Evolutionary conservation across 35 echinoderm and acorn worm species (phyloP).

Genomic region (Lytechinus pictus): DNA sequence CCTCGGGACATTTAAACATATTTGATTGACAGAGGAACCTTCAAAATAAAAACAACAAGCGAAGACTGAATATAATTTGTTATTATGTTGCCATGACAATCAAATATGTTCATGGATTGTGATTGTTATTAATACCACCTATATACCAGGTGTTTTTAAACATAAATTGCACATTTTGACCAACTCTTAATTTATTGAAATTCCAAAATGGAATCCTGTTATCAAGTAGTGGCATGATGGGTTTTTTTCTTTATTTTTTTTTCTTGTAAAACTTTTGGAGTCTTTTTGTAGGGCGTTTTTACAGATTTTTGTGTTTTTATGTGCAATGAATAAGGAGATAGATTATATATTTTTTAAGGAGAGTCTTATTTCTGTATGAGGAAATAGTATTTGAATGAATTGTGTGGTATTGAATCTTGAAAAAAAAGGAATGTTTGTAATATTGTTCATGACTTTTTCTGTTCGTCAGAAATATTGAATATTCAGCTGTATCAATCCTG

Average conservation of each 20-base stretch:
- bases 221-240: neutral
- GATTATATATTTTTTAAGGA: constrained; percentile 38
- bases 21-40: neutral
- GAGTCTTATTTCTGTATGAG: neutral
- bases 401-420: neutral
- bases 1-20: neutral
- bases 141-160: neutral
- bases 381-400: constrained; percentile 27
- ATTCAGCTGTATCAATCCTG: neutral
- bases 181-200: constrained; percentile 1
- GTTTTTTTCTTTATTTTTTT: too few relatives aligned
- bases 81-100: neutral
- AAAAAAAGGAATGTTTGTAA: neutral
- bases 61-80: neutral
- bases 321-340: constrained; percentile 18
- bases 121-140: neutral
- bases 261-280: neutral
- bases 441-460: neutral
- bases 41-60: neutral
- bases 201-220: neutral
- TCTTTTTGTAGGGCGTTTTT: neutral
- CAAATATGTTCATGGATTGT: neutral
- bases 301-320: constrained; percentile 23
- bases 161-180: neutral
- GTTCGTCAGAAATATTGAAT: neutral